Evolutionary conservation across 2,888 invertebrate genomes (phyloP).

Genomic region (Aphelenchoides bicaudatus): DNA sequence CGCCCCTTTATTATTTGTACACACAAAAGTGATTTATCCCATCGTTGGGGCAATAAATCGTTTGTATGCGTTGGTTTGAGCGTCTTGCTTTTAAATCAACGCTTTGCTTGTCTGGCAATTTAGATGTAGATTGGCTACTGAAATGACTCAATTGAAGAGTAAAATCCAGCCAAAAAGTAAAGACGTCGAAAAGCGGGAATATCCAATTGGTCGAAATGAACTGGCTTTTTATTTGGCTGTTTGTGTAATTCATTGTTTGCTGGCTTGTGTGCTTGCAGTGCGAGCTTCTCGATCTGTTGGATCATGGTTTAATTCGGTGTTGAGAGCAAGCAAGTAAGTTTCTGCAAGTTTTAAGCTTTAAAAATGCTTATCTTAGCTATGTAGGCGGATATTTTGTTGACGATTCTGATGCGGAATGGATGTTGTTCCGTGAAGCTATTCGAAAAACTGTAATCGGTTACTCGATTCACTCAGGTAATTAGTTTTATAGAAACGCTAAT

Average conservation of each 20-base stretch:
- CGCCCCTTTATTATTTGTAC: too few relatives aligned
- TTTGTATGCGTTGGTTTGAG: too few relatives aligned
- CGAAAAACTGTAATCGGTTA: conserved; percentile 27
- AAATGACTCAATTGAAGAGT: too few relatives aligned
- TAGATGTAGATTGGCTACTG: too few relatives aligned
- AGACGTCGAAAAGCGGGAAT: too few relatives aligned
- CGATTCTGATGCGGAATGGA: conserved; percentile 50
- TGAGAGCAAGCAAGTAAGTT: conserved; percentile 26
- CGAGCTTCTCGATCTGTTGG: conserved; percentile 37
- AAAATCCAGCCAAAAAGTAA: too few relatives aligned
- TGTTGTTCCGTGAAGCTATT: conserved; percentile 38
- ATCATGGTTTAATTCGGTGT: conserved; percentile 37
- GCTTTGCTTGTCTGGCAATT: too few relatives aligned
- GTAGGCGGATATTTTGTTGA: conserved; percentile 34
- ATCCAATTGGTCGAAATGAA: conserved; percentile 23
- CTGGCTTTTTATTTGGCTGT: conserved; percentile 37
- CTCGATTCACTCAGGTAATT: conserved; percentile 25
- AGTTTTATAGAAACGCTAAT: neutral
- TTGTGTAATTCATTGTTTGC: conserved; percentile 44
- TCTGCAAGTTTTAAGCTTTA: neutral
- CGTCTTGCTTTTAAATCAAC: too few relatives aligned
- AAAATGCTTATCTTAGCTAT: conserved; percentile 37
- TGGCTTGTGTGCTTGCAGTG: conserved; percentile 41
- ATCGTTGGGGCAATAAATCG: too few relatives aligned
- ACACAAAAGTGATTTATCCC: too few relatives aligned